Conservation (phyloP, 2,113 vertebrate genomes). For the Jacana jacana region DNA sequence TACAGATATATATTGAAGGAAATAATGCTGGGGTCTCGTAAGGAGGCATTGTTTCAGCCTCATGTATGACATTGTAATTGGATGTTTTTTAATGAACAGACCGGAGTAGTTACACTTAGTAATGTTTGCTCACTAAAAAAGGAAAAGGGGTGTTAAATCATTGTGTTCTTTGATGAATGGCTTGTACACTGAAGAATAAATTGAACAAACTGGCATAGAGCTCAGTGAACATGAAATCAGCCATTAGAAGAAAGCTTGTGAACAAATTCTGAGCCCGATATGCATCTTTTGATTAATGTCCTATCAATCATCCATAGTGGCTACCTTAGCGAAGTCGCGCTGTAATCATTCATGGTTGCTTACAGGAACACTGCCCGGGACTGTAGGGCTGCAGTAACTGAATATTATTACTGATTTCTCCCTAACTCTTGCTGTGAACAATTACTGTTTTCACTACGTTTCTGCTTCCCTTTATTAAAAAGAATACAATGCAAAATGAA, state of each 20-base stretch:
- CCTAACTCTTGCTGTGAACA: slow-evolving; percentile 76
- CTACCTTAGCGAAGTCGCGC: slow-evolving; percentile 80
- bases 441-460: slow-evolving; percentile 74
- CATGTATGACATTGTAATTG: slow-evolving; percentile 35
- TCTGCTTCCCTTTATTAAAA: slow-evolving; percentile 75
- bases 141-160: slow-evolving; percentile 74
- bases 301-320: slow-evolving; percentile 86
- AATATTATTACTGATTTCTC: slow-evolving; percentile 79
- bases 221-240: slow-evolving; percentile 90
- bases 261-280: slow-evolving; percentile 91
- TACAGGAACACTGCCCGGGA: slow-evolving; percentile 74
- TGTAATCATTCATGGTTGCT: slow-evolving; percentile 85
- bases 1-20: background rate
- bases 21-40: background rate
- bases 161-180: slow-evolving; percentile 88
- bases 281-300: slow-evolving; percentile 95
- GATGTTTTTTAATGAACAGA: slow-evolving; percentile 73
- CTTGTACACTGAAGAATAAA: slow-evolving; percentile 86
- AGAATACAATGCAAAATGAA: slow-evolving; percentile 74
- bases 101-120: slow-evolving; percentile 71
- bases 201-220: slow-evolving; percentile 86
- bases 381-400: slow-evolving; percentile 68
- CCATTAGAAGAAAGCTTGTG: slow-evolving; percentile 89
- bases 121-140: slow-evolving; percentile 73
- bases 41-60: background rate